Base-by-base conservation (phyloP, 1,140 invertebrate genomes). In the Cheumatopsyche charites region DNA sequence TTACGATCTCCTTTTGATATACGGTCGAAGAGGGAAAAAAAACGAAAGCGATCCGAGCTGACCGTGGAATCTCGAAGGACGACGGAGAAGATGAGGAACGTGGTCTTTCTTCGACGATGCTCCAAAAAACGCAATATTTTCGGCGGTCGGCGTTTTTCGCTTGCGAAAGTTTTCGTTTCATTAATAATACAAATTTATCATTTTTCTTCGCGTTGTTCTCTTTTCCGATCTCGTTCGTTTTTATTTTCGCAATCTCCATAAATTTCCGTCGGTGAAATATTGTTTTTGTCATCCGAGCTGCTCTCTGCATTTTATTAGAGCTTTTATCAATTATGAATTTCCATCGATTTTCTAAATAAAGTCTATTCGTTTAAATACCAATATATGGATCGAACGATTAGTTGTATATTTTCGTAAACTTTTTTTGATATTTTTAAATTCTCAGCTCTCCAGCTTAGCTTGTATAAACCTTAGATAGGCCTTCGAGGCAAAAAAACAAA, bases 1-100 rank as follows among this genome's bases (percentile, higher is more conserved):
- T 73, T 73, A 73, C 67, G 72, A 70, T 23, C 42, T 25, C 47
- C 47, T 23, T 52, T 73, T 63, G 55, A 67, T 62, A 67, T 61
- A 67, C 45, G 26, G 63, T 17, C 62, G 29, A 12, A 26, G 52
- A 17, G 26, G 49, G 43, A 41, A 73, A 73, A n/a, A n/a, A 69
- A 69, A 67, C 55, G 71, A 73, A 68, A 73, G 71, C 66, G 62
- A 65, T 65, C 62, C 41, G 4, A 43, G 11, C 23, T 47, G 62
- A 13, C 29, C 29, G 12, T 62, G 65, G 62, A 73, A 71, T 45
- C 62, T 26, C 62, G 69, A 71, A 62, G 62, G 69, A 26, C 62
- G n/a, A 13, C 58, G 19, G 23, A 26, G n/a, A 26, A 13, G n/a
- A 9, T 62, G 58, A 62, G 23, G 3, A 52, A 52, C 19, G 29